A percentile compares a stretch with the other conserved stretches of the same genome.
These are phyloP conservation scores for Mormyrops boulengeri DNA, from an alignment of 2,797 vertebrate genomes.

Conservation along the genomic window DNA sequence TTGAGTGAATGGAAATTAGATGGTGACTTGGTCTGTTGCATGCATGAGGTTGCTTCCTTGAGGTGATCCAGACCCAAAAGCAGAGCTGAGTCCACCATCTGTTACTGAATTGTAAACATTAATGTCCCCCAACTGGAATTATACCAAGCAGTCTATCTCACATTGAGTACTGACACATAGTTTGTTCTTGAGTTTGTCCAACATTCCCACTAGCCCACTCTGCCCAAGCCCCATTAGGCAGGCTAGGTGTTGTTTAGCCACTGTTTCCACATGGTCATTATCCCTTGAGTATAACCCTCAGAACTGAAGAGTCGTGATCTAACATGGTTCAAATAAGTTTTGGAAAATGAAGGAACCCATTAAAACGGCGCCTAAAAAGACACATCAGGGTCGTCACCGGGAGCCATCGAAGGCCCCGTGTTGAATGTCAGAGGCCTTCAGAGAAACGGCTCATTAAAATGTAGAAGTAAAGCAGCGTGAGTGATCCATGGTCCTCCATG, in stretches of 20 bases:
- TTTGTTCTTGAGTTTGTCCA: neutral
- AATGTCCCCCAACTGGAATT: neutral
- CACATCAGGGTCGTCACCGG: neutral
- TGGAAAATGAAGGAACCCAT: neutral
- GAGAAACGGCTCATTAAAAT: constrained; percentile 8
- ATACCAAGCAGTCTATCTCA: neutral
- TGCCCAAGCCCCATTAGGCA: neutral
- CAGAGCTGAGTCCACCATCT: neutral
- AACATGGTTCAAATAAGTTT: neutral
- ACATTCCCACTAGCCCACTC: neutral
- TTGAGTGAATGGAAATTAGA: neutral
- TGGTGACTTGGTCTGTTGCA: neutral
- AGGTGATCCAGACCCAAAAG: neutral
- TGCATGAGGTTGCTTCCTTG: neutral
- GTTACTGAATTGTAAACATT: neutral
- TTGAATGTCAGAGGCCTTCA: neutral
- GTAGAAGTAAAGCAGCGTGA: neutral
- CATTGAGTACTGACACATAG: neutral
- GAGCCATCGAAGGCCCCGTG: neutral
- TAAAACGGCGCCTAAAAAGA: neutral
- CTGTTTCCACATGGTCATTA: neutral
- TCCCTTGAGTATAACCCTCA: neutral
- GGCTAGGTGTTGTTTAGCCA: neutral
- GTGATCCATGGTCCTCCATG: neutral
- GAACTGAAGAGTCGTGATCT: neutral